Percentiles rank a stretch among this genome's conserved stretches.
Conservation (phyloP, 2,888 invertebrate species). For the Rhamnusium bicolor region DNA sequence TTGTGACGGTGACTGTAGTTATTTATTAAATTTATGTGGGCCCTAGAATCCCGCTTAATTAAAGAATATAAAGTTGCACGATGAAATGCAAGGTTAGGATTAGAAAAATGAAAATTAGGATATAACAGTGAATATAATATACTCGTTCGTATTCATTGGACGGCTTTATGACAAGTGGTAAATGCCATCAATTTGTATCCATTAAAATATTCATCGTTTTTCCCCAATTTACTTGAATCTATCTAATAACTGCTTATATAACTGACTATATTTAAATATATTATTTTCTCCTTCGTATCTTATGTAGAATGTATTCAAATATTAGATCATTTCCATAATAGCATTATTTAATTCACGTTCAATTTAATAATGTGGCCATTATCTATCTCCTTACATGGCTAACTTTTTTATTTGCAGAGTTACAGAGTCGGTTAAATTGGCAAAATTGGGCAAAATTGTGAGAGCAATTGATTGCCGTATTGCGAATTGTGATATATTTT, state of each 20-base stretch:
- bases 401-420: too few species aligned
- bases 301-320: too few species aligned
- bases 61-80: not conserved
- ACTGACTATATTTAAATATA: not conserved
- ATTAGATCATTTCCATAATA: too few species aligned
- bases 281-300: too few species aligned
- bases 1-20: conserved; percentile 1
- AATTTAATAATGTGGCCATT: too few species aligned
- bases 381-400: too few species aligned
- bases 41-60: not conserved
- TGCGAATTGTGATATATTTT: too few species aligned
- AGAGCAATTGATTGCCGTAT: too few species aligned
- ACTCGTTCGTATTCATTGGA: not conserved
- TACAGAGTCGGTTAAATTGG: too few species aligned
- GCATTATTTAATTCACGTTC: too few species aligned
- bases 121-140: not conserved
- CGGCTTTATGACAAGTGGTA: not conserved
- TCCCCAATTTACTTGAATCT: not conserved
- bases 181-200: not conserved
- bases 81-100: not conserved
- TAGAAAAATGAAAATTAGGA: not conserved
- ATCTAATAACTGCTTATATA: not conserved
- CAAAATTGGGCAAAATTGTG: too few species aligned
- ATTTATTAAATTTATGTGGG: not conserved
- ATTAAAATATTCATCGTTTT: not conserved